Conservation (phyloP, 2,113 vertebrate genomes). For the Perca schrenkii region DNA sequence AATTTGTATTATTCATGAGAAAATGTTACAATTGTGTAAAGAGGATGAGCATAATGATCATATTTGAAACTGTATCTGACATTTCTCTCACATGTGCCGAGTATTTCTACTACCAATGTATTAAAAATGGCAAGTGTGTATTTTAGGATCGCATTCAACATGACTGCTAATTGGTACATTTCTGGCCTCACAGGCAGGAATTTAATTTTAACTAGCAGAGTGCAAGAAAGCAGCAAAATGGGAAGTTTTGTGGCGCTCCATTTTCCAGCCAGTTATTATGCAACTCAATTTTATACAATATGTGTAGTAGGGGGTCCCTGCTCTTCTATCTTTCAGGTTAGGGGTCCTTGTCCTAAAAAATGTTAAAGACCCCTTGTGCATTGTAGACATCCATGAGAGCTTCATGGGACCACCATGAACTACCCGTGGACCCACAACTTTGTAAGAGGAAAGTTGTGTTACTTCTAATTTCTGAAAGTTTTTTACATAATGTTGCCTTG, state of each 20-base stretch:
- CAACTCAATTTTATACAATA: too few species aligned
- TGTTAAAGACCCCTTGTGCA: neutral
- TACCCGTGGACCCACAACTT: neutral
- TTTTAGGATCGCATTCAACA: neutral
- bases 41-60: constrained; percentile 34
- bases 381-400: neutral
- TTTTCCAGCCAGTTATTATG: neutral
- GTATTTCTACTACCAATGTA: constrained; percentile 5
- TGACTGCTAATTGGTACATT: constrained; percentile 13
- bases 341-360: too few species aligned
- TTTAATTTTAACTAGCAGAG: constrained; percentile 15
- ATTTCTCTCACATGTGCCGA: constrained; percentile 12
- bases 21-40: constrained; percentile 37
- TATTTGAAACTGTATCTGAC: constrained; percentile 21
- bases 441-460: neutral
- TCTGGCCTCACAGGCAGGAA: constrained; percentile 8
- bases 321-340: too few species aligned
- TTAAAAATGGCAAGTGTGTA: constrained; percentile 7
- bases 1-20: constrained; percentile 47
- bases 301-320: too few species aligned
- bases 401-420: neutral
- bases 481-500: neutral
- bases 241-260: neutral
- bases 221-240: neutral
- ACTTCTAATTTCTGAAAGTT: neutral